Percentiles rank a stretch among this genome's conserved stretches.
Evolutionary conservation across 1,140 invertebrate genomes (phyloP).

Genomic region (Drosophila simulans): DNA sequence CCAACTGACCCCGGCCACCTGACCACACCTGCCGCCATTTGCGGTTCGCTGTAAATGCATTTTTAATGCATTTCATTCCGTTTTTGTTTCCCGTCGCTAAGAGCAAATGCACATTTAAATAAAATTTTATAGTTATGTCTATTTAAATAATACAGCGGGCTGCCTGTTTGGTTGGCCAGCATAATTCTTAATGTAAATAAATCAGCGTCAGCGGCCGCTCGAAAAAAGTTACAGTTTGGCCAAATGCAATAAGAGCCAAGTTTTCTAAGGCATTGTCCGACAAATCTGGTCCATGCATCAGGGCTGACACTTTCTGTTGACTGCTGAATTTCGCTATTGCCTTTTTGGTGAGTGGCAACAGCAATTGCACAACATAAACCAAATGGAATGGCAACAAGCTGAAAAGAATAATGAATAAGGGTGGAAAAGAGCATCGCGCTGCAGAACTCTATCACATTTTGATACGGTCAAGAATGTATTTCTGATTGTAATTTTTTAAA

Average conservation of each 20-base stretch:
- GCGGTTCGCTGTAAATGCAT: conserved; percentile 44
- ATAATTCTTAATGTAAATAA: conserved; percentile 67
- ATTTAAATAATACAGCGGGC: conserved; percentile 37
- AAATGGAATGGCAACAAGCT: conserved; percentile 18
- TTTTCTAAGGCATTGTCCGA: conserved; percentile 20
- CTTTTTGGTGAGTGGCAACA: conserved; percentile 17
- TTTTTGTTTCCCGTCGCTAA: conserved; percentile 35
- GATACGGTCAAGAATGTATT: no score
- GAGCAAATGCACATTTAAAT: conserved; percentile 59
- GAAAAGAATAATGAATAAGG: background rate
- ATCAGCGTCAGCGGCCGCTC: conserved; percentile 49
- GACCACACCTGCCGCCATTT: conserved; percentile 33
- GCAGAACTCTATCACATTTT: background rate
- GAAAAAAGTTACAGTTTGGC: conserved; percentile 31
- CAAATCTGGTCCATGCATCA: conserved; percentile 52
- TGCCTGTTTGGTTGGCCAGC: background rate
- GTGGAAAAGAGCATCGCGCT: no score
- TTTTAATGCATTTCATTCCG: conserved; percentile 45
- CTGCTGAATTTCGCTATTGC: conserved; percentile 26
- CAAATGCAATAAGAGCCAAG: conserved; percentile 57
- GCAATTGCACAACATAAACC: conserved; percentile 43
- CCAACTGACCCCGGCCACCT: background rate
- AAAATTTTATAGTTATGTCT: conserved; percentile 53
- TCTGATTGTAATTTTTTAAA: no score
- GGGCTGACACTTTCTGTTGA: conserved; percentile 41